These are phyloP conservation scores for Potamilus streckersoni DNA, from an alignment of 1,140 invertebrate genomes.

Conservation along the genomic window DNA sequence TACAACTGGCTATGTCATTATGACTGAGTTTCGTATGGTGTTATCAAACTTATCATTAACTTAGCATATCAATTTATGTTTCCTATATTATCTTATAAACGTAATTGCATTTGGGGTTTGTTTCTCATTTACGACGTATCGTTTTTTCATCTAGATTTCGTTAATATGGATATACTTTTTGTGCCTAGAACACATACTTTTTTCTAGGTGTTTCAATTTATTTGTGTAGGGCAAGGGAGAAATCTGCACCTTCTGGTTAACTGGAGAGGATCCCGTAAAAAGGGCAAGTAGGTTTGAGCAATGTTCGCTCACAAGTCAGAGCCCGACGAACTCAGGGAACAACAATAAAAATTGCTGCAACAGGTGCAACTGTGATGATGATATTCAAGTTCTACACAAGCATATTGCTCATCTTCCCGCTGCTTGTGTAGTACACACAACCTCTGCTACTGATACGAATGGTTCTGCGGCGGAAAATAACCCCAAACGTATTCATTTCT, in stretches of 20 bases:
- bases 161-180: not conserved
- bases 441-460: too few relatives aligned
- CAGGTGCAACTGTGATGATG: too few relatives aligned
- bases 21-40: too few relatives aligned
- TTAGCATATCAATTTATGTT: not conserved
- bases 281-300: constrained; percentile 29
- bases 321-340: too few relatives aligned
- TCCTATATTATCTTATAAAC: not conserved
- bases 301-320: too few relatives aligned
- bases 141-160: not conserved
- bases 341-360: too few relatives aligned
- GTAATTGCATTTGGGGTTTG: not conserved
- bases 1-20: too few relatives aligned
- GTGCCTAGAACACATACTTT: not conserved
- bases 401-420: too few relatives aligned
- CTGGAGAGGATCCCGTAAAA: constrained; percentile 76
- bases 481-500: too few relatives aligned
- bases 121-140: not conserved
- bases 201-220: constrained; percentile 11
- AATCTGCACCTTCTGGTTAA: constrained; percentile 87
- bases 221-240: constrained; percentile 82
- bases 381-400: too few relatives aligned
- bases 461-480: too few relatives aligned
- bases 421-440: too few relatives aligned
- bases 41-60: not conserved